Evolutionary conservation across 2,888 invertebrate species (phyloP).

Genomic region (Neocrepidodera transversa): DNA sequence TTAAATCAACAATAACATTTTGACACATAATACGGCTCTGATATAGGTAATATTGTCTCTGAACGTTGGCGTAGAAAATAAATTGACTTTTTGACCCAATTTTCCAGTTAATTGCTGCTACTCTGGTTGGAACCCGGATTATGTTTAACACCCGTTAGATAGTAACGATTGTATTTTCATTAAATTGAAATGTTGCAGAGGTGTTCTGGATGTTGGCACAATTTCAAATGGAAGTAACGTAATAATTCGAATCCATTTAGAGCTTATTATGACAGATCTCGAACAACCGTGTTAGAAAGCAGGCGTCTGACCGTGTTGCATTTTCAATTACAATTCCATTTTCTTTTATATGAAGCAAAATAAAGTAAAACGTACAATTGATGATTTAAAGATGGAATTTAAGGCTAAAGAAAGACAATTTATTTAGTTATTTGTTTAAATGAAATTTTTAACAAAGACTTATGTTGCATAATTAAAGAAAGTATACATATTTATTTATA

Average conservation of each 20-base stretch:
- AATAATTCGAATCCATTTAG: neutral
- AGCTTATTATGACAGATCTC: neutral
- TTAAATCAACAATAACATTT: no score
- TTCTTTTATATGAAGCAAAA: no score
- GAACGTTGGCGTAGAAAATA: neutral
- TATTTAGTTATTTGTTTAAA: no score
- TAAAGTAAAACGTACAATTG: no score
- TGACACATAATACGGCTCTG: neutral
- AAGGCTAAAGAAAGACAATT: no score
- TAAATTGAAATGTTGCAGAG: neutral
- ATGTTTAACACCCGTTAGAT: neutral
- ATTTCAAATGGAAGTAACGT: neutral
- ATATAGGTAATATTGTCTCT: neutral
- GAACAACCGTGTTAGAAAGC: no score
- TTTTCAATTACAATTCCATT: no score
- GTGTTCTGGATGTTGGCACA: neutral
- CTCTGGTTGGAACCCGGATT: neutral
- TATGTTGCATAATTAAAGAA: no score
- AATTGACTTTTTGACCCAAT: slow-evolving; percentile 1
- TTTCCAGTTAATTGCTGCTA: neutral
- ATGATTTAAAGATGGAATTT: no score
- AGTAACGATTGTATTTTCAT: neutral
- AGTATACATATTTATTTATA: no score
- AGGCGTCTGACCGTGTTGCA: no score
- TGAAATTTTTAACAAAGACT: no score